Percentiles rank a stretch among this genome's conserved stretches.
phyloP scores from a whole-genome alignment of 2,888 invertebrate genomes.

The Pheosia gnoma region DNA sequence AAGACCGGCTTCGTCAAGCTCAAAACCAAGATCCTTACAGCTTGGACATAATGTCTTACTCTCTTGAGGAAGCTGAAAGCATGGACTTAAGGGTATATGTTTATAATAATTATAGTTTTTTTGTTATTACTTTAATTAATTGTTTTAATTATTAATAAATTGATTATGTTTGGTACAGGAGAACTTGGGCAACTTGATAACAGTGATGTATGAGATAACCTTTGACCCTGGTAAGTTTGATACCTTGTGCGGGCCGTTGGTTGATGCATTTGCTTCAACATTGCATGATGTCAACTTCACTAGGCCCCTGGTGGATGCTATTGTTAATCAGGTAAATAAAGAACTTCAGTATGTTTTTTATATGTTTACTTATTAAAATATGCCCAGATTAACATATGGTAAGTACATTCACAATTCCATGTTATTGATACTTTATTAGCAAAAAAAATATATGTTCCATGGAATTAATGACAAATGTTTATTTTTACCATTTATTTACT shows the following conservation, averaged over 20 bases:
- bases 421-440: too few species aligned
- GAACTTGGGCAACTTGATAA: conserved; percentile 85
- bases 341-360: not conserved
- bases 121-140: conserved; percentile 6
- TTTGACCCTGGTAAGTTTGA: conserved; percentile 92
- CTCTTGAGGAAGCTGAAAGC: conserved; percentile 73
- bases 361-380: too few species aligned
- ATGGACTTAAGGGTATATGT: conserved; percentile 68
- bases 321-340: conserved; percentile 86
- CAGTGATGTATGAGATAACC: conserved; percentile 89
- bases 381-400: too few species aligned
- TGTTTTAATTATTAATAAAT: conserved; percentile 9
- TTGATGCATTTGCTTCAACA: conserved; percentile 87
- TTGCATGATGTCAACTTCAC: conserved; percentile 86
- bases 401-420: too few species aligned
- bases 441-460: too few species aligned
- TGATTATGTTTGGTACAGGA: conserved; percentile 55
- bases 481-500: too few species aligned
- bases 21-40: conserved; percentile 74
- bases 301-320: conserved; percentile 86
- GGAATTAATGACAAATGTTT: too few species aligned
- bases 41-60: conserved; percentile 73
- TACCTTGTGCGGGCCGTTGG: conserved; percentile 87
- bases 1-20: conserved; percentile 76
- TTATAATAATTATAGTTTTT: not conserved